Evolutionary conservation across 2,888 invertebrate genomes (phyloP).

Genomic region (Dichetophora obliterata): DNA sequence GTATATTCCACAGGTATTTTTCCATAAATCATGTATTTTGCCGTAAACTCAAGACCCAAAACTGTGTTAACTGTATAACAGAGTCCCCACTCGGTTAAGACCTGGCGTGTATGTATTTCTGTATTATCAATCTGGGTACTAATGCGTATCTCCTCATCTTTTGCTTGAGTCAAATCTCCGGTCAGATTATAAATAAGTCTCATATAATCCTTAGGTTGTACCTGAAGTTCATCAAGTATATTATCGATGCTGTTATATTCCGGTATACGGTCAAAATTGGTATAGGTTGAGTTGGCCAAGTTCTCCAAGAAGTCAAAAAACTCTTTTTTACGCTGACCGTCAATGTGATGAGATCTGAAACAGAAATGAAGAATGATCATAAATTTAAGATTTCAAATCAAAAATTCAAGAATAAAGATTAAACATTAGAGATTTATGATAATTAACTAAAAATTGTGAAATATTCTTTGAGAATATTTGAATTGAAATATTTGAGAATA

Average conservation of each 20-base stretch:
- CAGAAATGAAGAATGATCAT: neutral
- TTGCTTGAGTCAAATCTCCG: conserved; percentile 52
- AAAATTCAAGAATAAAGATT: no score
- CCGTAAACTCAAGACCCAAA: conserved; percentile 57
- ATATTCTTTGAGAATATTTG: no score
- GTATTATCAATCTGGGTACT: conserved; percentile 55
- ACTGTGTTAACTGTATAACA: conserved; percentile 63
- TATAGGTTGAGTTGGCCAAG: conserved; percentile 66
- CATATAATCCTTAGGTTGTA: conserved; percentile 64
- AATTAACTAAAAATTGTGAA: no score
- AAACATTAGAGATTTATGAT: no score
- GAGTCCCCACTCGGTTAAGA: conserved; percentile 66
- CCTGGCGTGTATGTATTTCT: conserved; percentile 57
- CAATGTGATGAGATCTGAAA: conserved; percentile 46
- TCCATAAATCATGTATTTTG: conserved; percentile 59
- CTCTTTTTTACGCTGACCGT: conserved; percentile 43
- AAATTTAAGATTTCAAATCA: neutral
- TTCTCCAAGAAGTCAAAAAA: conserved; percentile 62
- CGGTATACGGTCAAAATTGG: conserved; percentile 64
- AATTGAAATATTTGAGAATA: no score
- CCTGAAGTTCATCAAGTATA: conserved; percentile 52
- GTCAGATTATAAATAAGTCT: conserved; percentile 65
- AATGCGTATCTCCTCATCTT: conserved; percentile 49
- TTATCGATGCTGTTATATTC: conserved; percentile 55
- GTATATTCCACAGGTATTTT: conserved; percentile 49